These are phyloP conservation scores for Caenorhabditis doughertyi DNA, from an alignment of 2,888 invertebrate species.

Conservation along the genomic window DNA sequence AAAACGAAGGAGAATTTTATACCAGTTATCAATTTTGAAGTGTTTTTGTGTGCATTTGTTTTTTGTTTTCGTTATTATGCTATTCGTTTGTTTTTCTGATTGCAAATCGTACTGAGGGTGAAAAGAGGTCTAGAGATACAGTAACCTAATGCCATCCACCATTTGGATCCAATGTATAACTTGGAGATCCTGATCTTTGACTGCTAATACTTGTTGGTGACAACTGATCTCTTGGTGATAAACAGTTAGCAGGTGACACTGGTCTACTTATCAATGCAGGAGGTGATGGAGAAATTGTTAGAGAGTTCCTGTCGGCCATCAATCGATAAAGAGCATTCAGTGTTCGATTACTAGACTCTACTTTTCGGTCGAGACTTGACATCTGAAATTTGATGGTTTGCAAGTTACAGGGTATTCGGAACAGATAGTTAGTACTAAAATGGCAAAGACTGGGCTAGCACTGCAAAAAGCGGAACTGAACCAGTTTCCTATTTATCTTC, in stretches of 20 bases:
- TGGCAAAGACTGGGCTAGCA: too few species aligned
- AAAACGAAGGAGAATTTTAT: background rate
- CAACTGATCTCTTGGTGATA: conserved; percentile 57
- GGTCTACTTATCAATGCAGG: conserved; percentile 64
- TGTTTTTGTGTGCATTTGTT: background rate
- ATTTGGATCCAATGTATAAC: conserved; percentile 57
- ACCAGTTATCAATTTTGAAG: conserved; percentile 11
- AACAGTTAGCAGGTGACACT: conserved; percentile 55
- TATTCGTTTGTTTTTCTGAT: conserved; percentile 32
- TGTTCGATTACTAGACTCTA: conserved; percentile 75
- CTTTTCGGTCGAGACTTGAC: conserved; percentile 76
- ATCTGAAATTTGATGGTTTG: conserved; percentile 75
- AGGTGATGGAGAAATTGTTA: conserved; percentile 67
- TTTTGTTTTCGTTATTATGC: conserved; percentile 14
- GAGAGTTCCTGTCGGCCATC: conserved; percentile 64
- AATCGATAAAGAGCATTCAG: conserved; percentile 74
- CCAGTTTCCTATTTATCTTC: too few species aligned
- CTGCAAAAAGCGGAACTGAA: too few species aligned
- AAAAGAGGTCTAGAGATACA: too few species aligned
- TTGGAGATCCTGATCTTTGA: conserved; percentile 51
- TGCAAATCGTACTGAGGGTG: background rate
- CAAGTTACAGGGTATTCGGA: too few species aligned
- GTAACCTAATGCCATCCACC: conserved; percentile 26
- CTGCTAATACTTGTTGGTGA: conserved; percentile 58
- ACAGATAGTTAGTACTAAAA: too few species aligned